Conservation (phyloP, 2,797 vertebrate genomes). For the Sebastes vulpes region DNA sequence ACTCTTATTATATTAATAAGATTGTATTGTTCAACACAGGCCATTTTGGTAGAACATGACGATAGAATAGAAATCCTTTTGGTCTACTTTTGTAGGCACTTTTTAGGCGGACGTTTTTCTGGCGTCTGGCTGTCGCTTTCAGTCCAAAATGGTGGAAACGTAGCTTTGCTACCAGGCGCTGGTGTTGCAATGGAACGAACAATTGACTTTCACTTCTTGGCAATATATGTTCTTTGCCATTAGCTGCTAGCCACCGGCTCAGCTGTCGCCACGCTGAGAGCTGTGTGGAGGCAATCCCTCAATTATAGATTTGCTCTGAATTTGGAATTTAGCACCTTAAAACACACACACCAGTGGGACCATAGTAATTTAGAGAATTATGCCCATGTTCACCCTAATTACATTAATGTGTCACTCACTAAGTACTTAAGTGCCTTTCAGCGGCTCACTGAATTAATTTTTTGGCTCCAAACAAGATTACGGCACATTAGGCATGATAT, state of each 20-base stretch:
- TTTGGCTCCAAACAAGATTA: slow-evolving; percentile 26
- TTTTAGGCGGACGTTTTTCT: no score
- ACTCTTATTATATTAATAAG: no score
- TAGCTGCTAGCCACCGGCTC: background rate
- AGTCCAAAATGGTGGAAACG: no score
- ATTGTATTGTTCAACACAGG: no score
- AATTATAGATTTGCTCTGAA: background rate
- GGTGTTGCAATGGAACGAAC: no score
- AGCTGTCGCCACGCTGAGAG: background rate
- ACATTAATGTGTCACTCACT: slow-evolving; percentile 1
- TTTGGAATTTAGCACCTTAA: background rate
- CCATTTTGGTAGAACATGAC: no score
- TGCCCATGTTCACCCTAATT: slow-evolving; percentile 14
- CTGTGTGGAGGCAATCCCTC: background rate
- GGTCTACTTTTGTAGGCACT: no score
- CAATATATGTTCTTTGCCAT: no score
- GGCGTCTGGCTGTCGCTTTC: no score
- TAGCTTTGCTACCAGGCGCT: rapidly evolving
- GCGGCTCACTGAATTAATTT: slow-evolving; percentile 10
- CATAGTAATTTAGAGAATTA: slow-evolving; percentile 4
- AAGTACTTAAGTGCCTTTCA: slow-evolving; percentile 7
- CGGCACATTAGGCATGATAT: background rate
- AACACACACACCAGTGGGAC: background rate
- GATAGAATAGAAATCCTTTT: no score
- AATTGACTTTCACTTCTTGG: no score